These are phyloP conservation scores for Stenoptilia bipunctidactyla DNA, from an alignment of 2,888 invertebrate species.

Conservation along the genomic window DNA sequence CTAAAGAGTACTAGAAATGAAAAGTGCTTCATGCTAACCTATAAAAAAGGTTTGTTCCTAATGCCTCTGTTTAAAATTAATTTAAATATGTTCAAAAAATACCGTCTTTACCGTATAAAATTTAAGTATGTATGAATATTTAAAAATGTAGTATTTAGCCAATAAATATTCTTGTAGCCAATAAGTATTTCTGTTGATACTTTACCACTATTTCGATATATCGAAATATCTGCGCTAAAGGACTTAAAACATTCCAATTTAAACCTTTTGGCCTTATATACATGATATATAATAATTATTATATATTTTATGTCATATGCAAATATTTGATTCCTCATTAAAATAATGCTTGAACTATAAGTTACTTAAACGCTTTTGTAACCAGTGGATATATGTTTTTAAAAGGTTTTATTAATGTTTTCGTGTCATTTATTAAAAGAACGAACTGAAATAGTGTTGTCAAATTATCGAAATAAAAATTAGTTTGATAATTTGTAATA, in stretches of 20 bases:
- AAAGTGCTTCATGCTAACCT: no score
- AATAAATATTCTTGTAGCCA: neutral
- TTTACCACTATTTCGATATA: slow-evolving; percentile 50
- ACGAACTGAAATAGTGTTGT: neutral
- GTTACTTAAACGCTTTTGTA: slow-evolving; percentile 6
- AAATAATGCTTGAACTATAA: slow-evolving; percentile 2
- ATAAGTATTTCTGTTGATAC: slow-evolving; percentile 18
- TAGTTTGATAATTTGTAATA: no score
- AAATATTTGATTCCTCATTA: slow-evolving; percentile 1
- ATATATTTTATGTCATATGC: slow-evolving; percentile 55
- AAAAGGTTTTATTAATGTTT: no score
- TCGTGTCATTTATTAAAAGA: no score
- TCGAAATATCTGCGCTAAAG: slow-evolving; percentile 38
- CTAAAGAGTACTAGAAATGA: no score
- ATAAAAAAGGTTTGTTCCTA: no score
- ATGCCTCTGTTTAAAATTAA: slow-evolving; percentile 1
- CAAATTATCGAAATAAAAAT: neutral
- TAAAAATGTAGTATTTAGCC: no score
- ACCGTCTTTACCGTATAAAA: no score
- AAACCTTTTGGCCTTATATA: slow-evolving; percentile 24
- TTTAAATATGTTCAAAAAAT: neutral
- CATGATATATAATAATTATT: slow-evolving; percentile 57
- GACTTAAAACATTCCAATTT: neutral
- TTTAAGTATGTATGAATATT: no score
- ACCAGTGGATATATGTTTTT: neutral